Base-by-base conservation (phyloP, 37 sponge, comb jelly and placozoan genomes). In the Agelas oroides region DNA sequence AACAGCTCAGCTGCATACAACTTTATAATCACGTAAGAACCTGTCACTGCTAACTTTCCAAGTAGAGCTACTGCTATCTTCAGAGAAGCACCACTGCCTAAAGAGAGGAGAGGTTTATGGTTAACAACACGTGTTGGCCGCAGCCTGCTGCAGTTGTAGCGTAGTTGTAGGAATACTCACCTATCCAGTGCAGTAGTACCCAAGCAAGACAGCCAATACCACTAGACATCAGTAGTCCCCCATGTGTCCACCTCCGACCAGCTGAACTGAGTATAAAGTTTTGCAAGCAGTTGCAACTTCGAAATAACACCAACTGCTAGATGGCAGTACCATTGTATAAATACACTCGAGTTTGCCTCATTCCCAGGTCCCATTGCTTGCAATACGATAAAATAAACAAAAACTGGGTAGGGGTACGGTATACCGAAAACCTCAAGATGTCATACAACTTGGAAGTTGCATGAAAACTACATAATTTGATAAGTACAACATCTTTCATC, bases 1-100 rank as follows among this genome's bases (percentile, higher is more conserved):
- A 82, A 93, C 20, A 93, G 79, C 35, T 93, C 94, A 13, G 87
- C 61, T 24, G 90, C 41, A 75, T 82, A 93, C 20, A 84, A 35
- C 39, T 83, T 76, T 17, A 63, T 36, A 1, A 71, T 39, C 1
- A 28, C 61, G 56, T 84, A 90, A 33, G 85, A 76, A 0, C 53
- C 75, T n/a, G 85, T 17, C 6, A 78, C 71, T 30, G 72, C 59
- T 25, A 85, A 89, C 60, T 89, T 93, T 0, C 90, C 94, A 11
- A 56, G 8, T 25, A 93, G 32, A 19, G 88, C 74, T 21, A 87
- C 67, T 28, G 71, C 8, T 21, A 68, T 34, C 33, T 20, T 38
- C 60, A 58, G 21, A 28, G 60, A 16, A 15, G 53, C 76, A 34
- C 60, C 37, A 57, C 17, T 18, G 55, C 52, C 72, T 71, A 3